Percentiles rank a stretch among this genome's conserved stretches.
Conservation (phyloP, 2,797 vertebrate species). For the Sus cebifrons region DNA sequence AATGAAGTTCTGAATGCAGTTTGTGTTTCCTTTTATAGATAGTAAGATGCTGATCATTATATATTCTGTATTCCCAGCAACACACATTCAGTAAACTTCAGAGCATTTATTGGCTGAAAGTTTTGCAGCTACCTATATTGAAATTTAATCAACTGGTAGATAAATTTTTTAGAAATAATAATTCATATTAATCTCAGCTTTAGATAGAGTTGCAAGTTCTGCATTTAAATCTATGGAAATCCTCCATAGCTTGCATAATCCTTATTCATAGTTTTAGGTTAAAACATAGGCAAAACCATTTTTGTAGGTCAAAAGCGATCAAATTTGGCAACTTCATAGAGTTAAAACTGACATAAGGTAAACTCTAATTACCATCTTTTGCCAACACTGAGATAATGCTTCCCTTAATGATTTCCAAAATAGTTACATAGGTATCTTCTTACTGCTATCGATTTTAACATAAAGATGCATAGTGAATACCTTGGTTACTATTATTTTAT, state of each 20-base stretch:
- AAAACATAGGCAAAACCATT: not conserved
- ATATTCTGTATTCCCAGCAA: conserved; percentile 53
- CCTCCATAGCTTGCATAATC: not conserved
- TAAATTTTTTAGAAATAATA: conserved; percentile 44
- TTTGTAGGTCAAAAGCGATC: not conserved
- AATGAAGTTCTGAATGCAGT: not conserved
- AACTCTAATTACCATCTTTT: not conserved
- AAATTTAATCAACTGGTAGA: conserved; percentile 33
- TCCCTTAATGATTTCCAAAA: conserved; percentile 41
- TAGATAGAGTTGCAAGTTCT: not conserved
- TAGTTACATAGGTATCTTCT: not conserved
- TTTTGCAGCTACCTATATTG: not conserved
- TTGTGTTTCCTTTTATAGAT: conserved; percentile 49
- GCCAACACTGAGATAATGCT: not conserved
- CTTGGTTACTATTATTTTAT: not conserved
- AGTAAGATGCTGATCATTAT: conserved; percentile 53
- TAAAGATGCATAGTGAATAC: not conserved
- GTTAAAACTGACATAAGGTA: not conserved
- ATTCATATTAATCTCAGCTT: not conserved
- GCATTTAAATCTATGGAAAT: not conserved
- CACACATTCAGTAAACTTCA: conserved; percentile 58
- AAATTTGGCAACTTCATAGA: not conserved
- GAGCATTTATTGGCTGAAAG: conserved; percentile 12
- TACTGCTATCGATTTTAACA: not conserved
- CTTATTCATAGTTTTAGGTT: not conserved